phyloP scores from a whole-genome alignment of 1,140 invertebrate genomes.

The Globodera ellingtonae region DNA sequence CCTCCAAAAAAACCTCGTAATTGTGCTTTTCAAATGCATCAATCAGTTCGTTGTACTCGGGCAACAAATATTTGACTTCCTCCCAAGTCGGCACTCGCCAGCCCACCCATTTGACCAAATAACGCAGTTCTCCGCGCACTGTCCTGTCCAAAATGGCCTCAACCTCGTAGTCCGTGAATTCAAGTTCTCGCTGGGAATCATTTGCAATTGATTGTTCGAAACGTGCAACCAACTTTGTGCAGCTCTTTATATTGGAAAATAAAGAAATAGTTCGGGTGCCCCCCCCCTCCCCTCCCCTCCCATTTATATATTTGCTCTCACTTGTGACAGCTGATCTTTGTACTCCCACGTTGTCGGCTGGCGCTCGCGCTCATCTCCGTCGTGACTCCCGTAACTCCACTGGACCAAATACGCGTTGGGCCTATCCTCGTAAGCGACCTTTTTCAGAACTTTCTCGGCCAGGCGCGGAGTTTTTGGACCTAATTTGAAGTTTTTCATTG shows the following conservation, averaged over 20 bases:
- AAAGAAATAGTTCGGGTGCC: no score
- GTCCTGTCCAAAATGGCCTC: constrained; percentile 18
- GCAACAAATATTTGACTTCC: constrained; percentile 1
- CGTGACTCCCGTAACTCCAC: not conserved
- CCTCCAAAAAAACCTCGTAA: not conserved
- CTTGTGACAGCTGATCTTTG: not conserved
- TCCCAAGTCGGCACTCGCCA: constrained; percentile 20
- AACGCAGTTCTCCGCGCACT: not conserved
- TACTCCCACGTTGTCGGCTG: not conserved
- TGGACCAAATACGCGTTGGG: constrained; percentile 1
- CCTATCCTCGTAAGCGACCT: constrained; percentile 2
- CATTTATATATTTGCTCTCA: not conserved
- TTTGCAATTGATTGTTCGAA: constrained; percentile 5
- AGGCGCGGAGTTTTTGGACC: not conserved
- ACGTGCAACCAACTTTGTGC: not conserved
- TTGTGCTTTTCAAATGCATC: not conserved
- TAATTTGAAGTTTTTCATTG: not conserved
- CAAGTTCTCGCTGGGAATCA: not conserved
- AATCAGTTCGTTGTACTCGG: not conserved
- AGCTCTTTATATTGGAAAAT: constrained; percentile 6
- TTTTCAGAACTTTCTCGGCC: not conserved
- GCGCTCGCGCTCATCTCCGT: not conserved
- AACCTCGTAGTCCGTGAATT: constrained; percentile 22
- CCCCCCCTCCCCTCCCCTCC: no score
- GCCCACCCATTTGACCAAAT: constrained; percentile 19